Conservation (phyloP, 2,797 vertebrate genomes). For the Acestrorhynchus altus region DNA sequence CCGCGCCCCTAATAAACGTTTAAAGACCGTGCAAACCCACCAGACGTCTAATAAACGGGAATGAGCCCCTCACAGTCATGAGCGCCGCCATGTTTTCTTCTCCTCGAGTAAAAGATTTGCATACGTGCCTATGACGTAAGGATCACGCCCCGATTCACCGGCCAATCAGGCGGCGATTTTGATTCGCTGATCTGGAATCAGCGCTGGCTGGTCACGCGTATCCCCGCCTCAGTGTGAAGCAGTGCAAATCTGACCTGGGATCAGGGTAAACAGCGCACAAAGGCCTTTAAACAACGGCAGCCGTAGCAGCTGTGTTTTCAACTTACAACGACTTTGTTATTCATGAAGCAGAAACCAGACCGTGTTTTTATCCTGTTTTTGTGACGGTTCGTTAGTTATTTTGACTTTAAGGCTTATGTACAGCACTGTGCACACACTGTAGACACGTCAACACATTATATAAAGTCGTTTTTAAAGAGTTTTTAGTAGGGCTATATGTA, state of each 20-base stretch:
- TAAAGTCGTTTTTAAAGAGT: no score
- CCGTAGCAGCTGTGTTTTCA: neutral
- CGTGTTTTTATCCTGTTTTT: no score
- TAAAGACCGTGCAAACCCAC: constrained; percentile 73
- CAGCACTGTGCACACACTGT: no score
- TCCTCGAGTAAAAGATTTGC: neutral
- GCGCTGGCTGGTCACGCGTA: neutral
- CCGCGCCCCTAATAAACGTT: neutral
- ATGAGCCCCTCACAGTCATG: constrained; percentile 75
- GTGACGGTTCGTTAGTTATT: no score
- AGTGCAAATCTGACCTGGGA: neutral
- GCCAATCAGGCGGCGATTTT: constrained; percentile 70
- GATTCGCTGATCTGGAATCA: neutral
- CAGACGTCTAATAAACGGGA: constrained; percentile 75
- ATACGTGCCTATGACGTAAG: constrained; percentile 57
- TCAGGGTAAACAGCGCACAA: neutral
- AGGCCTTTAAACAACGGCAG: neutral
- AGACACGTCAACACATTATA: no score
- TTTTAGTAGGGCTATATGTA: no score
- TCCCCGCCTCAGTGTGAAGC: no score
- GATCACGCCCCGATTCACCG: constrained; percentile 63
- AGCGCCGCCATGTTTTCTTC: constrained; percentile 87
- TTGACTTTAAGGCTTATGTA: no score
- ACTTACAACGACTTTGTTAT: neutral
- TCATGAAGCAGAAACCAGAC: no score